Evolutionary conservation across 2,888 invertebrate genomes (phyloP).

Genomic region (Monochamus alternatus): DNA sequence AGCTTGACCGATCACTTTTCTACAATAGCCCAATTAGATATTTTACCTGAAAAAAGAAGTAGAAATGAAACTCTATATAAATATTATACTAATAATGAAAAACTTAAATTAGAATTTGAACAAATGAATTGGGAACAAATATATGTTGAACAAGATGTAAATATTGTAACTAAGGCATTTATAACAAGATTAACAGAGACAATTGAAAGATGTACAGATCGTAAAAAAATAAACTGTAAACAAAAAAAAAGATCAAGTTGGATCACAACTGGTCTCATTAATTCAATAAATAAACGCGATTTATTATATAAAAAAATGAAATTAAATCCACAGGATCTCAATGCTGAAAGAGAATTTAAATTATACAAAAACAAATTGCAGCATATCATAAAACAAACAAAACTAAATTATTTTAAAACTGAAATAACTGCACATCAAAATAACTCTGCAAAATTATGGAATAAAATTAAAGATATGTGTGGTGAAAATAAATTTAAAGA

Average conservation of each 20-base stretch:
- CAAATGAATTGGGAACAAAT: too few species aligned
- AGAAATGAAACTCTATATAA: too few species aligned
- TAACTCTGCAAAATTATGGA: not conserved
- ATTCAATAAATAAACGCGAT: not conserved
- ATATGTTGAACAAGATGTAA: too few species aligned
- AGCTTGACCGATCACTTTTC: too few species aligned
- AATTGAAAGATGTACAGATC: not conserved
- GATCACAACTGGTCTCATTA: not conserved
- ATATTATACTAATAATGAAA: too few species aligned
- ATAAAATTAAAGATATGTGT: not conserved
- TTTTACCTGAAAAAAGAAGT: too few species aligned
- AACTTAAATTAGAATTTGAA: too few species aligned
- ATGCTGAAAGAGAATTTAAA: slow-evolving; percentile 4
- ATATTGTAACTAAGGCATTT: too few species aligned
- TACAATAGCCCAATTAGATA: too few species aligned
- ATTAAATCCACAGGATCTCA: not conserved
- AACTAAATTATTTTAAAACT: too few species aligned
- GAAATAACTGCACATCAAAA: too few species aligned
- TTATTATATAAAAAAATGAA: slow-evolving; percentile 2
- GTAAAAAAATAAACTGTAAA: not conserved
- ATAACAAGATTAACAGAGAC: not conserved
- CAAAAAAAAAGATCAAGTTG: not conserved
- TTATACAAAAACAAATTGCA: not conserved
- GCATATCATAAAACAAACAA: too few species aligned
- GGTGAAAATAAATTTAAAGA: not conserved